These are phyloP conservation scores for Candoia aspera DNA, from an alignment of 2,113 vertebrate species.

Conservation along the genomic window DNA sequence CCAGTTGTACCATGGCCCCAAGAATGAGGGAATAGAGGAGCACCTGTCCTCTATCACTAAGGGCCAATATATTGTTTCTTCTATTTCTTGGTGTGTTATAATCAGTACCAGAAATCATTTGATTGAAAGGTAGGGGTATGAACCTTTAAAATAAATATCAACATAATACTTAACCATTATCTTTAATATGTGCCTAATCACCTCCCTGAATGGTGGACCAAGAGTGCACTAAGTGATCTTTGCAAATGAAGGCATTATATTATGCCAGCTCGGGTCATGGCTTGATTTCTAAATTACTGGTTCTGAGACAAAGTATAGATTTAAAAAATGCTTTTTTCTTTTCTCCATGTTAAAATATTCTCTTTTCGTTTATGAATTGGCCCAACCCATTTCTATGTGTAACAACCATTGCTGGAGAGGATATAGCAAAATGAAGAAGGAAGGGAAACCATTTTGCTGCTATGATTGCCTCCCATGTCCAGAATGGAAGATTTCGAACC, in stretches of 20 bases:
- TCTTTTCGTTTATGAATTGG: not conserved
- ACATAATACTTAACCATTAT: not conserved
- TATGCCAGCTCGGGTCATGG: not conserved
- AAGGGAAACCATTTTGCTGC: slow-evolving; percentile 2
- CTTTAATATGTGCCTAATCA: not conserved
- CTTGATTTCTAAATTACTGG: not conserved
- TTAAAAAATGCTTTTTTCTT: not conserved
- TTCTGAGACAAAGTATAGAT: not conserved
- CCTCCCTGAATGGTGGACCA: not conserved
- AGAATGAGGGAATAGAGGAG: not conserved
- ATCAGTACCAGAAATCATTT: not conserved
- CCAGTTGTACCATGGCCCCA: not conserved
- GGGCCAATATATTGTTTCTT: not conserved
- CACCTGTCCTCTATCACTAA: not conserved
- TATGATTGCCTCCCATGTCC: not conserved
- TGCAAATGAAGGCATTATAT: too few relatives aligned
- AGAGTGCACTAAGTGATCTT: not conserved
- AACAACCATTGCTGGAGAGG: not conserved
- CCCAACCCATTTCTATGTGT: not conserved
- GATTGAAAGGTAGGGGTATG: not conserved
- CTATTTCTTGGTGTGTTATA: not conserved
- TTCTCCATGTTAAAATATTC: not conserved
- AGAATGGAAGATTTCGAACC: slow-evolving; percentile 12
- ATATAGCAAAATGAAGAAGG: not conserved
- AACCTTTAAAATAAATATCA: not conserved